Evolutionary conservation across 2,797 vertebrate genomes (phyloP).

Genomic region (Brachyrhaphis roseni): DNA sequence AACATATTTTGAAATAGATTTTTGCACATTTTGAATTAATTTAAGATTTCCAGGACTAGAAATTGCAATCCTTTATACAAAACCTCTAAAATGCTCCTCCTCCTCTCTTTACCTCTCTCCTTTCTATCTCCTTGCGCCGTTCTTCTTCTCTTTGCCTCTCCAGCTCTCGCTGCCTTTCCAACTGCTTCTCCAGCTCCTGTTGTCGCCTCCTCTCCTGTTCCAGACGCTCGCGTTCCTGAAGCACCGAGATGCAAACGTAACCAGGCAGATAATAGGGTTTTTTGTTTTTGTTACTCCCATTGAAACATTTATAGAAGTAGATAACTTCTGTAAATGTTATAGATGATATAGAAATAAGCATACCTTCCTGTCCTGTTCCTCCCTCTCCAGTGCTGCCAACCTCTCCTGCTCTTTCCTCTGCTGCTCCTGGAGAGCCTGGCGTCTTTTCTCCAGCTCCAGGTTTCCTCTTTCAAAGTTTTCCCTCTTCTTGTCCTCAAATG

Average conservation of each 20-base stretch:
- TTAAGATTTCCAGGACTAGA: too few species aligned
- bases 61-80: too few species aligned
- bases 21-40: too few species aligned
- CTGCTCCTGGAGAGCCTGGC: slow-evolving; percentile 93
- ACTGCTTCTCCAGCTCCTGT: slow-evolving; percentile 92
- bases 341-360: not conserved
- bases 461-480: slow-evolving; percentile 98
- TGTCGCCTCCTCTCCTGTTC: slow-evolving; percentile 94
- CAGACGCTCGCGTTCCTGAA: slow-evolving; percentile 88
- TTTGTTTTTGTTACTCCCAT: not conserved
- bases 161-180: slow-evolving; percentile 93
- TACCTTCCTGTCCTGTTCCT: slow-evolving; percentile 90
- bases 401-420: slow-evolving; percentile 97
- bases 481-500: slow-evolving; percentile 97
- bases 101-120: slow-evolving; percentile 87
- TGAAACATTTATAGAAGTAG: not conserved
- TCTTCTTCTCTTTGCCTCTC: slow-evolving; percentile 95
- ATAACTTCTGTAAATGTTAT: not conserved
- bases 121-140: slow-evolving; percentile 93
- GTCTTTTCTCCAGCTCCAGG: slow-evolving; percentile 94
- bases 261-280: not conserved
- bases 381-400: slow-evolving; percentile 89
- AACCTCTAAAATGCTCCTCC: not conserved
- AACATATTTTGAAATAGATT: too few species aligned
- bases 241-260: slow-evolving; percentile 1